These are phyloP conservation scores for Troides oblongomaculatus DNA, from an alignment of 2,888 invertebrate genomes.

Conservation along the genomic window DNA sequence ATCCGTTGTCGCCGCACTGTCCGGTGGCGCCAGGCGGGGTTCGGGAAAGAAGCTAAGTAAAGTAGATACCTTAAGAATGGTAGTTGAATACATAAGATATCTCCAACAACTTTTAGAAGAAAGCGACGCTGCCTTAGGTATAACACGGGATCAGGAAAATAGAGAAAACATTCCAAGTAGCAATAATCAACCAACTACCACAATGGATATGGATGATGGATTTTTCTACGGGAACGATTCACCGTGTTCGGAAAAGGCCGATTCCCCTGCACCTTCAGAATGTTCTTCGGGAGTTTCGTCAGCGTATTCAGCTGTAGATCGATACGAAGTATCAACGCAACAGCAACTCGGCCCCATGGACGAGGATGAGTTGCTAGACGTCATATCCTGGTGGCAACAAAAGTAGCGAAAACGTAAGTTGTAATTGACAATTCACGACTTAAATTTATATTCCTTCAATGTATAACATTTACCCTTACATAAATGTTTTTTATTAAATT, in stretches of 20 bases:
- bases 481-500: not conserved
- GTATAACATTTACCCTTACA: not conserved
- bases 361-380: constrained; percentile 93
- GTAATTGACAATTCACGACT: constrained; percentile 20
- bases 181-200: constrained; percentile 61
- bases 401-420: constrained; percentile 73
- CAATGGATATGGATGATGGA: constrained; percentile 73
- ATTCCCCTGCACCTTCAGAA: constrained; percentile 86
- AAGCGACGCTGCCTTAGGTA: constrained; percentile 82
- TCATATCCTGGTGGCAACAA: constrained; percentile 92
- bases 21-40: constrained; percentile 83
- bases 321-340: constrained; percentile 67
- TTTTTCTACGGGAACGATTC: constrained; percentile 74
- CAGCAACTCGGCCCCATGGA: constrained; percentile 87
- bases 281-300: constrained; percentile 82
- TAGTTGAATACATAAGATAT: constrained; percentile 94
- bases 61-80: constrained; percentile 93
- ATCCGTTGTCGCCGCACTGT: constrained; percentile 85
- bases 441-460: not conserved
- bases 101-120: constrained; percentile 89
- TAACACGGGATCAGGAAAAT: constrained; percentile 69
- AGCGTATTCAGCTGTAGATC: constrained; percentile 68
- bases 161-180: constrained; percentile 70
- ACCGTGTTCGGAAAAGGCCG: constrained; percentile 85
- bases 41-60: constrained; percentile 93